Conservation (phyloP, 2,888 invertebrate species). For the Parochlus steinenii region DNA sequence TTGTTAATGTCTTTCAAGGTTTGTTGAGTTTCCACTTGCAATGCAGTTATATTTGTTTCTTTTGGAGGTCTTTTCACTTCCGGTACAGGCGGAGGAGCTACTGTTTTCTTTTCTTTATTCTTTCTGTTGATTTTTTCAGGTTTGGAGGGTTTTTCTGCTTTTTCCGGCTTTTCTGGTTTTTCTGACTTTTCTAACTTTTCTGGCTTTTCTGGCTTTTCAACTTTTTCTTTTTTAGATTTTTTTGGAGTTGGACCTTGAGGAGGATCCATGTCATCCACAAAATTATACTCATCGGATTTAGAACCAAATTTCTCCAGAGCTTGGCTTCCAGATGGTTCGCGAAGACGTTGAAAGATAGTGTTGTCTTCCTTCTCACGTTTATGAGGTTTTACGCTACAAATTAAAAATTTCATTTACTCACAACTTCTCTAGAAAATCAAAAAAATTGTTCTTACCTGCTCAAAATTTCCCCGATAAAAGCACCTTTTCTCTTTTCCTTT, state of each 20-base stretch:
- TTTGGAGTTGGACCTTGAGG: constrained; percentile 21
- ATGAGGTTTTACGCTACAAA: background rate
- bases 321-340: background rate
- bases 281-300: constrained; percentile 17
- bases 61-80: constrained; percentile 15
- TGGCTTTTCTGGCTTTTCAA: constrained; percentile 15
- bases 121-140: too few relatives aligned
- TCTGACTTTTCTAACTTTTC: constrained; percentile 13
- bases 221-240: constrained; percentile 16
- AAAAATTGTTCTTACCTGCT: constrained; percentile 13
- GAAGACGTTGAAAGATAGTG: background rate
- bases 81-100: constrained; percentile 9
- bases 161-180: constrained; percentile 12
- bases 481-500: constrained; percentile 22
- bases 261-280: constrained; percentile 22
- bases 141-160: constrained; percentile 25
- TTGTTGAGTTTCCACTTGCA: constrained; percentile 50
- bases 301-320: too few relatives aligned
- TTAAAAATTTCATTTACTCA: constrained; percentile 10
- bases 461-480: too few relatives aligned
- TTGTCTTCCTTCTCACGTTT: background rate
- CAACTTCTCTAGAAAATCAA: constrained; percentile 14
- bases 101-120: constrained; percentile 16
- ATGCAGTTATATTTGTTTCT: constrained; percentile 37
- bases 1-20: constrained; percentile 68